These are phyloP conservation scores for Hirtodrosophila confusa DNA, from an alignment of 2,888 invertebrate species.

Conservation along the genomic window DNA sequence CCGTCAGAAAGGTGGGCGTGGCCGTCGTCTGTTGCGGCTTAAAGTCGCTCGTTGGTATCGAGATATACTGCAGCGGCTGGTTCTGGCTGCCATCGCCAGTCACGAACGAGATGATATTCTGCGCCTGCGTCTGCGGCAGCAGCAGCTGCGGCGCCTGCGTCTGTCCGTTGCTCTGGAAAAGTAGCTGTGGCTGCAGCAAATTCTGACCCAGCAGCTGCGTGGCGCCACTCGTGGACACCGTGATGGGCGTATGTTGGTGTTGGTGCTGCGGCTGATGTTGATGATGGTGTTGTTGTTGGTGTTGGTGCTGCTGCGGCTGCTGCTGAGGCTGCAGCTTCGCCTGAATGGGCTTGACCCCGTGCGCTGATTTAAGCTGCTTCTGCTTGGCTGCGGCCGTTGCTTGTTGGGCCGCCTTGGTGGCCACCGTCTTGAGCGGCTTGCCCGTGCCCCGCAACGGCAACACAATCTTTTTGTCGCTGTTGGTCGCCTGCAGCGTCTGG, in stretches of 20 bases:
- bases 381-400: conserved; percentile 73
- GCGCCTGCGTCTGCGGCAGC: conserved; percentile 83
- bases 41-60: conserved; percentile 86
- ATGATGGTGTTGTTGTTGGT: conserved; percentile 45
- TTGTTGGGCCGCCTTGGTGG: conserved; percentile 77
- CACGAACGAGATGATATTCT: conserved; percentile 85
- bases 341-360: conserved; percentile 77
- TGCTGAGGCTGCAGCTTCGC: conserved; percentile 70
- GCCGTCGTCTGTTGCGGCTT: conserved; percentile 82
- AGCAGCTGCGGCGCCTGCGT: conserved; percentile 69
- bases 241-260: conserved; percentile 54
- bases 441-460: conserved; percentile 66
- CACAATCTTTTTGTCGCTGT: conserved; percentile 79
- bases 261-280: conserved; percentile 49
- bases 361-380: conserved; percentile 68
- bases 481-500: conserved; percentile 77
- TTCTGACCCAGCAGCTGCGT: conserved; percentile 67
- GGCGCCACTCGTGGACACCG: conserved; percentile 57
- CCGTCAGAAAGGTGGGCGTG: conserved; percentile 85
- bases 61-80: conserved; percentile 91
- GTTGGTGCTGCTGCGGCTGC: conserved; percentile 46
- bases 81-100: conserved; percentile 82
- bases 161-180: conserved; percentile 72
- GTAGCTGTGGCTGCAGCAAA: conserved; percentile 66
- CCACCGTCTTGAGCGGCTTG: conserved; percentile 77